phyloP scores from a whole-genome alignment of 1,140 invertebrate species.

The Brachionus paranguensis region DNA sequence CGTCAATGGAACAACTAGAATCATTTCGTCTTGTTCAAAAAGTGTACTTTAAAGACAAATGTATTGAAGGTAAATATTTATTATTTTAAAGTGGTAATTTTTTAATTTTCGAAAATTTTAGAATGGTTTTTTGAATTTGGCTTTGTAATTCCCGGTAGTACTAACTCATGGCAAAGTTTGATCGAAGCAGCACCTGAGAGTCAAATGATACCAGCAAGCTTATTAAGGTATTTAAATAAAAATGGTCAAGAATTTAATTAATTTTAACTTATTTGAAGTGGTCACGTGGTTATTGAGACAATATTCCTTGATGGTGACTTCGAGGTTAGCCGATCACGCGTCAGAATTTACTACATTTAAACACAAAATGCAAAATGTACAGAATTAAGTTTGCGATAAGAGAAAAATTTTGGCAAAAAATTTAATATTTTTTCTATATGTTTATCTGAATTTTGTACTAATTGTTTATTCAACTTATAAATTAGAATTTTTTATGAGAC shows the following conservation, averaged over 20 bases:
- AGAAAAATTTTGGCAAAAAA: not conserved
- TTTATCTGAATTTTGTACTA: not conserved
- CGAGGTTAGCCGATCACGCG: slow-evolving; percentile 85
- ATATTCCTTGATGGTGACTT: slow-evolving; percentile 94
- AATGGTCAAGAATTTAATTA: slow-evolving; percentile 46
- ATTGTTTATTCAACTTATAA: not conserved
- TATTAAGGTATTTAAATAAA: slow-evolving; percentile 71
- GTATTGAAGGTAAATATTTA: slow-evolving; percentile 57
- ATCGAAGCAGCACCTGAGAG: slow-evolving; percentile 97
- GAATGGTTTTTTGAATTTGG: slow-evolving; percentile 99
- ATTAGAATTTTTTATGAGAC: not conserved
- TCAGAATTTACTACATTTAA: slow-evolving; percentile 90
- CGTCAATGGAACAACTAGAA: slow-evolving; percentile 88
- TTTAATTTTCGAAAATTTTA: slow-evolving; percentile 59
- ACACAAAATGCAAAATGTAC: not conserved
- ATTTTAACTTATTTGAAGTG: slow-evolving; percentile 64
- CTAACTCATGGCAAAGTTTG: slow-evolving; percentile 96
- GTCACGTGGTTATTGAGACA: slow-evolving; percentile 96
- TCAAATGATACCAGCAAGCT: slow-evolving; percentile 98
- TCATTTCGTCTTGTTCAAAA: slow-evolving; percentile 94
- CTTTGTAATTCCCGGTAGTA: slow-evolving; percentile 94
- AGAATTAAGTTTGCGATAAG: not conserved
- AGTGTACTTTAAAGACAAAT: slow-evolving; percentile 67
- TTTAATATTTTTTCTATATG: not conserved
- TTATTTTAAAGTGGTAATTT: slow-evolving; percentile 61